These are phyloP conservation scores for Mimumesa dahlbomi DNA, from an alignment of 2,888 invertebrate genomes.

Conservation along the genomic window DNA sequence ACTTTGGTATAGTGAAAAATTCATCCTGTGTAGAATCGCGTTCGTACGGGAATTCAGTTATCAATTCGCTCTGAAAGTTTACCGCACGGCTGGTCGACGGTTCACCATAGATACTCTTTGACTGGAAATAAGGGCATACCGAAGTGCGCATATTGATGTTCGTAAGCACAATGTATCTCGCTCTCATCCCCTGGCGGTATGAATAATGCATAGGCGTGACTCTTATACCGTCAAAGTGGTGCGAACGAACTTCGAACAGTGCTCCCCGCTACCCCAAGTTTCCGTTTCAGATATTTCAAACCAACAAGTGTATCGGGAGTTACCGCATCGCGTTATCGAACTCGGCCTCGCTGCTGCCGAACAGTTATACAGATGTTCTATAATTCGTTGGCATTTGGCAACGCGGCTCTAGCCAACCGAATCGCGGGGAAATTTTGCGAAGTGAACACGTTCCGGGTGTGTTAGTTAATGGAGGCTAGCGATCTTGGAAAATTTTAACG, in stretches of 20 bases:
- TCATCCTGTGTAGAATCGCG: not conserved
- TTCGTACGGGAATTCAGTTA: not conserved
- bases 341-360: not conserved
- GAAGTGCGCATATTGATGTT: conserved; percentile 67
- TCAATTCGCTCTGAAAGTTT: conserved; percentile 31
- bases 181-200: conserved; percentile 52
- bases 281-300: conserved; percentile 50
- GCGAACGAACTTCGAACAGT: conserved; percentile 61
- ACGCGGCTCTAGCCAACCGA: no score
- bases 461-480: no score
- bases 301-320: conserved; percentile 36
- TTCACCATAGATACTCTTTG: conserved; percentile 39
- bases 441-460: no score
- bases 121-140: conserved; percentile 51
- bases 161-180: conserved; percentile 63
- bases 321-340: conserved; percentile 1
- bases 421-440: no score
- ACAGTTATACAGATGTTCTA: not conserved
- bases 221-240: conserved; percentile 58
- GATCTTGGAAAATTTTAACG: no score
- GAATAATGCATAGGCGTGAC: conserved; percentile 67
- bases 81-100: conserved; percentile 14
- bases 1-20: not conserved
- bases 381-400: no score
- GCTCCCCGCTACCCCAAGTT: conserved; percentile 29